A percentile compares a stretch with the other conserved stretches of the same genome.
These are phyloP conservation scores for Drosophila punjabiensis DNA, from an alignment of 1,140 invertebrate genomes.

Conservation along the genomic window DNA sequence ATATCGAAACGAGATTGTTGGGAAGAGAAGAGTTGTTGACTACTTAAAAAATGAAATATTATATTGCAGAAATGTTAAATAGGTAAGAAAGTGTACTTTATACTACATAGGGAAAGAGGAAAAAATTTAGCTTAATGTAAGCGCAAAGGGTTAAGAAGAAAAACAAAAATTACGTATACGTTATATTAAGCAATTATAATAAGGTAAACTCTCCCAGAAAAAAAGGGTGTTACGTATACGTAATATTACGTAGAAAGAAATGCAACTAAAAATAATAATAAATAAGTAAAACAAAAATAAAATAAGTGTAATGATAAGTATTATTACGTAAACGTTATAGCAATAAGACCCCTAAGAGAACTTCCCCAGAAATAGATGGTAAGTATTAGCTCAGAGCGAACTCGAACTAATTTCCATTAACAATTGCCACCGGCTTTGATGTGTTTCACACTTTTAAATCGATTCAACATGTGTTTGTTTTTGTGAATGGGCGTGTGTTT, in stretches of 20 bases:
- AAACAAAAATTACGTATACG: not conserved
- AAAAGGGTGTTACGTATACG: no score
- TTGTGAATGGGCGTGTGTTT: not conserved
- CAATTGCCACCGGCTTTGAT: conserved; percentile 25
- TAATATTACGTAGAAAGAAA: no score
- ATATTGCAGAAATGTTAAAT: not conserved
- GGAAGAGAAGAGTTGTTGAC: not conserved
- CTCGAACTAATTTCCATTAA: conserved; percentile 19
- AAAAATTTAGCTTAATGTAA: no score
- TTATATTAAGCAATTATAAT: not conserved
- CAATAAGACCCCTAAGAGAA: not conserved
- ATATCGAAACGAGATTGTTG: not conserved
- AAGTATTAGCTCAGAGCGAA: conserved; percentile 4
- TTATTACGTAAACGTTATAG: not conserved
- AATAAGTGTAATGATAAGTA: not conserved
- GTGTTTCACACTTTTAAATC: conserved; percentile 36
- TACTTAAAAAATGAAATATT: not conserved
- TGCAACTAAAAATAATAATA: not conserved
- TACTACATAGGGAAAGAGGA: not conserved
- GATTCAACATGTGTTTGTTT: conserved; percentile 44
- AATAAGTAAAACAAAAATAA: not conserved
- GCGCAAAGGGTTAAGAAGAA: not conserved
- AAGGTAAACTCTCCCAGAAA: no score
- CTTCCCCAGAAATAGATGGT: not conserved
- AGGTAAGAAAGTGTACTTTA: not conserved